Percentiles rank a stretch among this genome's conserved stretches.
phyloP scores from a whole-genome alignment of 2,888 invertebrate species.

The Germaria angustata region DNA sequence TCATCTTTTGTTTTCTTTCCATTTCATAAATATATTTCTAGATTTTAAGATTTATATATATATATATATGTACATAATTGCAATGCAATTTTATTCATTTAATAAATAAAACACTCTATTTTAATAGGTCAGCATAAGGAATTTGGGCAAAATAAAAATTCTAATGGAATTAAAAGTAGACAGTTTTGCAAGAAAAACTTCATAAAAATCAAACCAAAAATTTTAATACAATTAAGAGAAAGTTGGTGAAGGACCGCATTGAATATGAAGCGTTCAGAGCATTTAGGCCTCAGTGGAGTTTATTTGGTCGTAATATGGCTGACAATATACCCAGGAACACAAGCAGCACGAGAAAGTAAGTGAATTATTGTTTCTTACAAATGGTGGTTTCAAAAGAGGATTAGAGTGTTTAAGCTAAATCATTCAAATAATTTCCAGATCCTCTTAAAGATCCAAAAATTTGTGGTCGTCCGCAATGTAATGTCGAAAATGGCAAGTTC shows the following conservation, averaged over 20 bases:
- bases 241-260: not conserved
- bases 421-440: conserved; percentile 81
- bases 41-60: conserved; percentile 25
- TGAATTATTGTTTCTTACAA: no score
- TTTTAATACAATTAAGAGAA: not conserved
- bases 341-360: conserved; percentile 58
- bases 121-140: conserved; percentile 11
- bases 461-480: conserved; percentile 86
- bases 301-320: conserved; percentile 39
- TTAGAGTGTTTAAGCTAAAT: no score
- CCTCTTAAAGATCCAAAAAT: conserved; percentile 86
- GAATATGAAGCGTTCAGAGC: conserved; percentile 48
- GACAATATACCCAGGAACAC: not conserved
- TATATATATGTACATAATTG: no score
- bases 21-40: not conserved
- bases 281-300: conserved; percentile 36
- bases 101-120: not conserved
- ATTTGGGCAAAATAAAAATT: not conserved
- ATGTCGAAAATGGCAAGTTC: conserved; percentile 77
- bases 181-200: not conserved
- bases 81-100: conserved; percentile 15
- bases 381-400: no score
- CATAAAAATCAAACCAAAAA: not conserved
- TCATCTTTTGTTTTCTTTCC: not conserved
- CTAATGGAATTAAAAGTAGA: conserved; percentile 28